Evolutionary conservation across 1,140 invertebrate genomes (phyloP).

Genomic region (Heliothis subflexa): DNA sequence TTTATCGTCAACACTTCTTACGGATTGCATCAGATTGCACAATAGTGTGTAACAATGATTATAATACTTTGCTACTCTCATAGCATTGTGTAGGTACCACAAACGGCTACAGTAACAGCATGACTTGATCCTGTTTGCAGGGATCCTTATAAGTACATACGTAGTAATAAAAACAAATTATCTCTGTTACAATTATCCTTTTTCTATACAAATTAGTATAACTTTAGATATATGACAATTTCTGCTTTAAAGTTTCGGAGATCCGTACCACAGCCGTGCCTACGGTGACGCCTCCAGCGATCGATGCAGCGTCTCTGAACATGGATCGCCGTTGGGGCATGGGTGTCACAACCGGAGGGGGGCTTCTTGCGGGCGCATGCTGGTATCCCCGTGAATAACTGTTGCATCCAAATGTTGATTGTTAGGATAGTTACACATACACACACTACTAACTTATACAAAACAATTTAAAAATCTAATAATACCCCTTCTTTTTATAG

Average conservation of each 20-base stretch:
- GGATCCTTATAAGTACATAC: too few relatives aligned
- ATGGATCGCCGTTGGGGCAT: constrained; percentile 68
- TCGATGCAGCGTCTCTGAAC: constrained; percentile 75
- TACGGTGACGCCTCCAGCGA: constrained; percentile 79
- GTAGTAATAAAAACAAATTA: too few relatives aligned
- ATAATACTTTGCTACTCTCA: too few relatives aligned
- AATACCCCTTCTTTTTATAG: constrained; percentile 7
- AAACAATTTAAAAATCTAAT: neutral
- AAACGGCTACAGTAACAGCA: too few relatives aligned
- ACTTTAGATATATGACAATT: too few relatives aligned
- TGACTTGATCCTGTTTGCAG: too few relatives aligned
- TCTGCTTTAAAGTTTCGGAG: neutral
- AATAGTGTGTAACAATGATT: too few relatives aligned
- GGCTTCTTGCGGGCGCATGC: constrained; percentile 63
- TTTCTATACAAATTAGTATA: too few relatives aligned
- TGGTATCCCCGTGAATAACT: constrained; percentile 63
- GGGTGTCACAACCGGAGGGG: constrained; percentile 60
- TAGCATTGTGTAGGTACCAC: too few relatives aligned
- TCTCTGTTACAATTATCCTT: too few relatives aligned
- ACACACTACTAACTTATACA: neutral
- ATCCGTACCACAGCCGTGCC: constrained; percentile 72
- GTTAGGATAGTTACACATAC: neutral
- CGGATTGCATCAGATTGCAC: too few relatives aligned
- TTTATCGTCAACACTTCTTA: too few relatives aligned
- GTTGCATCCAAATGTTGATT: constrained; percentile 9